These are phyloP conservation scores for Ectemnius lituratus DNA, from an alignment of 2,888 invertebrate species.

Conservation along the genomic window DNA sequence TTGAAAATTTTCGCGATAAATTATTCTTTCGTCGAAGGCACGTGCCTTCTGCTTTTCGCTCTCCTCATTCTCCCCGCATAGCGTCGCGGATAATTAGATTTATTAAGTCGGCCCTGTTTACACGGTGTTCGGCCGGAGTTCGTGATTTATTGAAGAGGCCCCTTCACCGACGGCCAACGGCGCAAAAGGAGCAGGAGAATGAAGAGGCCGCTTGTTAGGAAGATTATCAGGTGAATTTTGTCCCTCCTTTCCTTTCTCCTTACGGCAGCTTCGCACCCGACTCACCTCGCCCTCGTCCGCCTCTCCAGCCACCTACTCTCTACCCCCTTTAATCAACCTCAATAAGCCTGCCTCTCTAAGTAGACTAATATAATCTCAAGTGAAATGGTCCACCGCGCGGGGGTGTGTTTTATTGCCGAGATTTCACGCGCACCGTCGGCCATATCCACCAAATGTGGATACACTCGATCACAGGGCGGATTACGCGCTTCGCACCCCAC, in stretches of 20 bases:
- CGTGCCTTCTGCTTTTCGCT: background rate
- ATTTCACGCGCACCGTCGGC: slow-evolving; percentile 20
- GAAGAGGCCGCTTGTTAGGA: slow-evolving; percentile 63
- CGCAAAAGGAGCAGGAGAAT: slow-evolving; percentile 20
- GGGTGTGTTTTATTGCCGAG: slow-evolving; percentile 38
- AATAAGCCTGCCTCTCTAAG: slow-evolving; percentile 59
- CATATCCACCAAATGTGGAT: background rate
- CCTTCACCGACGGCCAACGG: slow-evolving; percentile 46
- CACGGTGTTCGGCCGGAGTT: slow-evolving; percentile 57
- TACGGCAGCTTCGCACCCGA: slow-evolving; percentile 9
- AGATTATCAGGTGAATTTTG: slow-evolving; percentile 66
- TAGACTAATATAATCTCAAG: slow-evolving; percentile 55
- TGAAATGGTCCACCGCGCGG: slow-evolving; percentile 19
- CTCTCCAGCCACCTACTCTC: slow-evolving; percentile 21
- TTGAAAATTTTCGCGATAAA: slow-evolving; percentile 53
- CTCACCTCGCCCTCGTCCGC: slow-evolving; percentile 19
- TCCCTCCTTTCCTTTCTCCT: slow-evolving; percentile 43
- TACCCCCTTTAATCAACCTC: slow-evolving; percentile 50
- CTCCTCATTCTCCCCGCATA: slow-evolving; percentile 6
- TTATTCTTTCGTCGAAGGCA: slow-evolving; percentile 60
- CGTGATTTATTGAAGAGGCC: slow-evolving; percentile 69
- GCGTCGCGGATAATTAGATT: slow-evolving; percentile 68
- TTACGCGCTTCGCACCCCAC: too few relatives aligned
- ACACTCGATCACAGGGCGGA: too few relatives aligned
- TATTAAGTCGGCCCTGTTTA: slow-evolving; percentile 70